Evolutionary conservation across 2,797 vertebrate species (phyloP).

Genomic region (Neopelma chrysocephalum): DNA sequence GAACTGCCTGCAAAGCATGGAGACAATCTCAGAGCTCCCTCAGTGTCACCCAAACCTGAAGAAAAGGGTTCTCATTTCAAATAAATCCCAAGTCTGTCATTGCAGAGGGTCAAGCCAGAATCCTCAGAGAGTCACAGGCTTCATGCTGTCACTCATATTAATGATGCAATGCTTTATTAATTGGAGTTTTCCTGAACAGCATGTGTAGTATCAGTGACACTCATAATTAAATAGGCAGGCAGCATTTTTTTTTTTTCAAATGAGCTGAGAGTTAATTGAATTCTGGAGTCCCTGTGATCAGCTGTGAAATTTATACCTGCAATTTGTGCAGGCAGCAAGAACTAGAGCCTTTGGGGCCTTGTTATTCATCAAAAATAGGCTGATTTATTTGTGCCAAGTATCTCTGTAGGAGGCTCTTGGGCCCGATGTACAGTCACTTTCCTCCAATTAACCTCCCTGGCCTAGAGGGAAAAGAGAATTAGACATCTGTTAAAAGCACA

Average conservation of each 20-base stretch:
- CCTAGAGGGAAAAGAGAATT: conserved; percentile 65
- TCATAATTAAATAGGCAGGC: conserved; percentile 67
- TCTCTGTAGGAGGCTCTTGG: conserved; percentile 66
- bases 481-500: conserved; percentile 68
- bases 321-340: conserved; percentile 68
- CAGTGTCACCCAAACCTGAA: neutral
- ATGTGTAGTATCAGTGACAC: conserved; percentile 53
- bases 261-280: conserved; percentile 72
- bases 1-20: neutral
- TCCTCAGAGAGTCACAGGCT: neutral
- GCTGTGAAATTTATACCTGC: conserved; percentile 73
- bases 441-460: conserved; percentile 72
- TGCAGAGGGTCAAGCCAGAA: conserved; percentile 26
- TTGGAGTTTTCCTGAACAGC: conserved; percentile 59
- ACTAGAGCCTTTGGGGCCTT: conserved; percentile 63
- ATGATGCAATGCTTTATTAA: conserved; percentile 68
- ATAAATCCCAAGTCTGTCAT: neutral
- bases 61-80: neutral
- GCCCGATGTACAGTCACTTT: conserved; percentile 64
- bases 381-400: conserved; percentile 71
- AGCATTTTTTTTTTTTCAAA: conserved; percentile 50
- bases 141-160: conserved; percentile 59
- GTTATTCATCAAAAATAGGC: conserved; percentile 71
- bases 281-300: conserved; percentile 68
- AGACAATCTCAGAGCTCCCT: neutral